These are phyloP conservation scores for Agrypnus murinus DNA, from an alignment of 2,888 invertebrate species.

Conservation along the genomic window DNA sequence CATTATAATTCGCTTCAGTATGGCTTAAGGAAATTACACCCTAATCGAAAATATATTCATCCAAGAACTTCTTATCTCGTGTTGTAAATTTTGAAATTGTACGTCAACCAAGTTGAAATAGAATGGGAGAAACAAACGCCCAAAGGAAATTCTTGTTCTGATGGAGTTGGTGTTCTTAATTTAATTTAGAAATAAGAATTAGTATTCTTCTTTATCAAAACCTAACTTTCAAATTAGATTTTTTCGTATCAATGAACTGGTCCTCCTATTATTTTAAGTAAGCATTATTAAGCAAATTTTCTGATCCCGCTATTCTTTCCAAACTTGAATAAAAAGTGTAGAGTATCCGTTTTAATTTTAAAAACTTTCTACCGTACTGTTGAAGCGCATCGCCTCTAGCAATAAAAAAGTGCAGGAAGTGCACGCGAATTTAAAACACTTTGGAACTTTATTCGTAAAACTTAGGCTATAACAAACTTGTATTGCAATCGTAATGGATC, in stretches of 20 bases:
- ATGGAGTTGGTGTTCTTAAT: background rate
- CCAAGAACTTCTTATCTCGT: slow-evolving; percentile 11
- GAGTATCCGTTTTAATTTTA: slow-evolving; percentile 15
- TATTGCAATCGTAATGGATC: slow-evolving; percentile 31
- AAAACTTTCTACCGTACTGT: slow-evolving; percentile 16
- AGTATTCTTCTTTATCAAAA: background rate
- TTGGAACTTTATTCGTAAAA: slow-evolving; percentile 25
- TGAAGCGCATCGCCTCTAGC: slow-evolving; percentile 21
- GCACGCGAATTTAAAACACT: slow-evolving; percentile 30
- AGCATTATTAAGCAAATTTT: slow-evolving; percentile 5
- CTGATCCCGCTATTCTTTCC: background rate
- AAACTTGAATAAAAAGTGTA: background rate
- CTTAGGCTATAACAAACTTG: slow-evolving; percentile 30
- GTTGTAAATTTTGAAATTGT: background rate
- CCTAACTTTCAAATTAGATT: background rate
- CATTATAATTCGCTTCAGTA: slow-evolving; percentile 31
- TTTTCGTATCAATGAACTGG: background rate
- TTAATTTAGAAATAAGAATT: background rate
- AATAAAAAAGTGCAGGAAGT: slow-evolving; percentile 20
- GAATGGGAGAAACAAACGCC: slow-evolving; percentile 13
- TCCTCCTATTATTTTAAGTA: background rate
- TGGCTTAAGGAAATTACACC: slow-evolving; percentile 33
- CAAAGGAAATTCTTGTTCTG: background rate
- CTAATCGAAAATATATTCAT: slow-evolving; percentile 22
- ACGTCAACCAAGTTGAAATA: slow-evolving; percentile 4